Evolutionary conservation across 2,797 vertebrate species (phyloP).

Genomic region (Crenuchus spilurus): DNA sequence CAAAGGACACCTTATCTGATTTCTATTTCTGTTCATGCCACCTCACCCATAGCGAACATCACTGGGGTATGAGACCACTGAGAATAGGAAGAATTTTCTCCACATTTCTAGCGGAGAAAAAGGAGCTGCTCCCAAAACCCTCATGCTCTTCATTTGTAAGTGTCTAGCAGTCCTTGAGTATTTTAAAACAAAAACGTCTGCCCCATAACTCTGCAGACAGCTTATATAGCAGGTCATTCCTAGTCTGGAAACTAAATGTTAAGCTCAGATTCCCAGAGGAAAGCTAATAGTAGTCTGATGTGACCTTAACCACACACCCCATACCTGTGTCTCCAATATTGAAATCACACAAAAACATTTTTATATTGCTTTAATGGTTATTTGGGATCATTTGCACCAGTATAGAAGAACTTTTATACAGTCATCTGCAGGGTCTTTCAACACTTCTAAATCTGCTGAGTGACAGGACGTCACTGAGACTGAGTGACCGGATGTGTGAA

Average conservation of each 20-base stretch:
- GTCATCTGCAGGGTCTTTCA: too few species aligned
- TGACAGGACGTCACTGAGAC: too few species aligned
- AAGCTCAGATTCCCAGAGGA: not conserved
- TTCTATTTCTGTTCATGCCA: not conserved
- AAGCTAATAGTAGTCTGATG: not conserved
- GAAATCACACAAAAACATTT: not conserved
- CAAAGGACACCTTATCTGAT: not conserved
- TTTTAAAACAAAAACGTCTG: not conserved
- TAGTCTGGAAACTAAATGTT: not conserved
- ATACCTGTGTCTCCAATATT: not conserved
- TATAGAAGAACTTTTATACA: too few species aligned
- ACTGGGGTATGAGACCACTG: not conserved
- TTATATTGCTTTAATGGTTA: too few species aligned
- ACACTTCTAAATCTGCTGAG: too few species aligned
- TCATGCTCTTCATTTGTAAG: not conserved
- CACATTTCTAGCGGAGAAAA: not conserved
- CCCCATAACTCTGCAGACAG: not conserved
- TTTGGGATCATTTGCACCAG: too few species aligned
- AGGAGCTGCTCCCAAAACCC: not conserved
- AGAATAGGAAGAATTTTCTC: too few species aligned
- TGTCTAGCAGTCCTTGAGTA: not conserved
- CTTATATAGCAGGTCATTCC: not conserved
- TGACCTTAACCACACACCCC: not conserved
- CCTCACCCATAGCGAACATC: not conserved
- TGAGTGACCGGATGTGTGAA: too few species aligned